A percentile compares a stretch with the other conserved stretches of the same genome.
These are phyloP conservation scores for Cossypha heuglini DNA, from an alignment of 2,797 vertebrate species.

Conservation along the genomic window DNA sequence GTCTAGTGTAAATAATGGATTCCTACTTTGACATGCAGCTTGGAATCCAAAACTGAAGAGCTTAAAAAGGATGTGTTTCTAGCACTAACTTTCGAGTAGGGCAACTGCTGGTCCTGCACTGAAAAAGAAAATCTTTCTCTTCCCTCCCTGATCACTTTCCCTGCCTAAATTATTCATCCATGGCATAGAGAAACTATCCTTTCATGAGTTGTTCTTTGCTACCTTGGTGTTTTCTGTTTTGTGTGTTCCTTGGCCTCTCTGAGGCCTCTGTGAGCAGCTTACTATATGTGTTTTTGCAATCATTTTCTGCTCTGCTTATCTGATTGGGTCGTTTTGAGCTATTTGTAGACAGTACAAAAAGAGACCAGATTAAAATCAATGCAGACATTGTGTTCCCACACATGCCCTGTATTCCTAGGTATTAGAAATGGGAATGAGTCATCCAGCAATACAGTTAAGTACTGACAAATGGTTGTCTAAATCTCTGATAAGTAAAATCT, in stretches of 20 bases:
- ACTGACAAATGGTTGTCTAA: constrained; percentile 57
- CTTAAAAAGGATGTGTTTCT: background rate
- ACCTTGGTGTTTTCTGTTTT: background rate
- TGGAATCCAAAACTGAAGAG: background rate
- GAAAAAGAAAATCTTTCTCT: background rate
- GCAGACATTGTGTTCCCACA: constrained; percentile 27
- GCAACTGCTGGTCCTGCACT: background rate
- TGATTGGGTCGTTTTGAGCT: constrained; percentile 7
- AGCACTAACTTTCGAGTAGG: background rate
- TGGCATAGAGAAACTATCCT: background rate
- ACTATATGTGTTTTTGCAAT: constrained; percentile 11
- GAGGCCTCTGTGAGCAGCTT: background rate
- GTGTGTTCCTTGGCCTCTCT: background rate
- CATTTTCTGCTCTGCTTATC: constrained; percentile 42
- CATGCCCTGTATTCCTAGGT: constrained; percentile 46
- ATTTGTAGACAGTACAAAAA: constrained; percentile 48
- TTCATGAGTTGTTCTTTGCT: background rate
- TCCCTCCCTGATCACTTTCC: background rate
- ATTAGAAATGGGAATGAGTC: constrained; percentile 48
- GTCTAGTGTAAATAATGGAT: background rate
- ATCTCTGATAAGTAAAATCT: constrained; percentile 45
- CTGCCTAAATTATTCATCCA: background rate
- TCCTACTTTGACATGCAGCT: background rate
- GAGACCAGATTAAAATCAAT: constrained; percentile 61
- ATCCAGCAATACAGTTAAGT: constrained; percentile 42